Evolutionary conservation across 2,113 vertebrate species (phyloP).

Genomic region (Nettapus auritus): DNA sequence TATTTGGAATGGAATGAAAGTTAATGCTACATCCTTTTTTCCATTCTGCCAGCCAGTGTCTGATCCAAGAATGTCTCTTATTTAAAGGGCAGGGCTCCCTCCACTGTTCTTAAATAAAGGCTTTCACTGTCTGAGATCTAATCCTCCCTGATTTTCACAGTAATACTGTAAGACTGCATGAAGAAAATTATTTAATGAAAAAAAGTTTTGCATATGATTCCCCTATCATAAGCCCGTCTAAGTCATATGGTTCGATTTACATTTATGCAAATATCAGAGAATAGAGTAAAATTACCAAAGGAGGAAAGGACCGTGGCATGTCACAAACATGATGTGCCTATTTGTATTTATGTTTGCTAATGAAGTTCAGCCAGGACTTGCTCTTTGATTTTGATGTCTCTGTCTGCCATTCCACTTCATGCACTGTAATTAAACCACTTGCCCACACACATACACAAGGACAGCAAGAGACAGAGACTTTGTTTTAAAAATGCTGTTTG

Average conservation of each 20-base stretch:
- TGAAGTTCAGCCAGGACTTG: slow-evolving; percentile 75
- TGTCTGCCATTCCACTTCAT: slow-evolving; percentile 71
- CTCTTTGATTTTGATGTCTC: slow-evolving; percentile 76
- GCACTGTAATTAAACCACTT: slow-evolving; percentile 74
- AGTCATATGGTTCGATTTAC: slow-evolving; percentile 74
- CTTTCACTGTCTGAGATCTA: slow-evolving; percentile 59
- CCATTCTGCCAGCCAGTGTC: slow-evolving; percentile 67
- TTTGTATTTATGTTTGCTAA: slow-evolving; percentile 78
- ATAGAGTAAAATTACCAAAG: slow-evolving; percentile 65
- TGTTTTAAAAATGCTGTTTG: slow-evolving; percentile 50
- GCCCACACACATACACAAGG: slow-evolving; percentile 74
- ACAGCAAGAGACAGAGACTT: slow-evolving; percentile 30
- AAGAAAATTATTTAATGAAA: slow-evolving; percentile 45
- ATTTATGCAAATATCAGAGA: slow-evolving; percentile 71
- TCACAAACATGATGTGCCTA: slow-evolving; percentile 74
- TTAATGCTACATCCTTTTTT: slow-evolving; percentile 69
- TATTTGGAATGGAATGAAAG: slow-evolving; percentile 72
- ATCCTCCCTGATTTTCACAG: slow-evolving; percentile 31
- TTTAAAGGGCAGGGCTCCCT: slow-evolving; percentile 74
- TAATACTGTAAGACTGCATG: slow-evolving; percentile 9
- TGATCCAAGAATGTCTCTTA: slow-evolving; percentile 76
- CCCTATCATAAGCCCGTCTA: background rate
- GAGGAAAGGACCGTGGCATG: slow-evolving; percentile 40
- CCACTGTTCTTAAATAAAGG: slow-evolving; percentile 71
- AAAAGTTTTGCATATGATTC: slow-evolving; percentile 46